Evolutionary conservation across 1,140 invertebrate genomes (phyloP).

Genomic region (Choristoneura fumiferana): DNA sequence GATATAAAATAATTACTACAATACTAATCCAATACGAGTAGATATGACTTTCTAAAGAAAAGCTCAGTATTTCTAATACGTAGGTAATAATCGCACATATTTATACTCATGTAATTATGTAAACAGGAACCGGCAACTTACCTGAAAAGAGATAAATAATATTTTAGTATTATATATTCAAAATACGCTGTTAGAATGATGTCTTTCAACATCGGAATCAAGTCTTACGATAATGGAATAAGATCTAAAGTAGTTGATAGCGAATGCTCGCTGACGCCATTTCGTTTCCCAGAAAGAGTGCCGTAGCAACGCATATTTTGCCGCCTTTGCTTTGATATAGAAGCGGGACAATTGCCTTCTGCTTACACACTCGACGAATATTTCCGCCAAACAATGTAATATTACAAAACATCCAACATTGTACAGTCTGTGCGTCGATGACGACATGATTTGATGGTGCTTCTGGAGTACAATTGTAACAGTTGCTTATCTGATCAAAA

Average conservation of each 20-base stretch:
- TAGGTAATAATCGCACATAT: neutral
- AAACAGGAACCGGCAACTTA: slow-evolving; percentile 9
- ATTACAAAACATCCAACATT: slow-evolving; percentile 51
- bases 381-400: slow-evolving; percentile 57
- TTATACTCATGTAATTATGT: neutral
- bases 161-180: neutral
- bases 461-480: no score
- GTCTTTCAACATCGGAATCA: no score
- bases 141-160: slow-evolving; percentile 4
- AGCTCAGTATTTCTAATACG: neutral
- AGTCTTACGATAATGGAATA: no score
- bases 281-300: neutral
- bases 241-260: neutral
- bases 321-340: slow-evolving; percentile 30
- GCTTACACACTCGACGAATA: slow-evolving; percentile 45
- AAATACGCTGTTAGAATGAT: no score
- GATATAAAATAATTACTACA: neutral
- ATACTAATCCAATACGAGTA: neutral
- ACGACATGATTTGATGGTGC: no score
- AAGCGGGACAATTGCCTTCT: slow-evolving; percentile 39
- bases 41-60: slow-evolving; percentile 11
- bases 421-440: no score
- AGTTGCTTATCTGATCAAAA: no score
- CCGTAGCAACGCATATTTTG: slow-evolving; percentile 21
- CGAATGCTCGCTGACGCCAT: neutral